Evolutionary conservation across 1,140 invertebrate genomes (phyloP).

Genomic region (Cydia pomonella): DNA sequence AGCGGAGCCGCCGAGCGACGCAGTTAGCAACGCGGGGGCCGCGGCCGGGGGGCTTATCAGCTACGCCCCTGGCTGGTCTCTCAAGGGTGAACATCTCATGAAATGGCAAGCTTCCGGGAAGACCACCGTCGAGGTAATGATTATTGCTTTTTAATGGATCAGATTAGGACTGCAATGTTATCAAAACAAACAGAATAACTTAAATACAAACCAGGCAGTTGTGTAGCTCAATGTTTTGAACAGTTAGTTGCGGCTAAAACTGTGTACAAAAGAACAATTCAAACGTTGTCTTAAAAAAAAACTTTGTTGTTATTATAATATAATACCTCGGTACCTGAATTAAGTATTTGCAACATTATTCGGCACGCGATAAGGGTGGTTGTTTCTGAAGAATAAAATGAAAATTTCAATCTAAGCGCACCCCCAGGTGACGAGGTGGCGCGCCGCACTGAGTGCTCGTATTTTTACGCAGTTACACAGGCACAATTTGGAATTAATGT

Average conservation of each 20-base stretch:
- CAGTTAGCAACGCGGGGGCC: constrained; percentile 45
- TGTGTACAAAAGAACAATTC: too few relatives aligned
- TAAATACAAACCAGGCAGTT: neutral
- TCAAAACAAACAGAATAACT: neutral
- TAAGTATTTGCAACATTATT: constrained; percentile 46
- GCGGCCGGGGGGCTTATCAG: constrained; percentile 70
- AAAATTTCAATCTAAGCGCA: constrained; percentile 75
- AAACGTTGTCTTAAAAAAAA: too few relatives aligned
- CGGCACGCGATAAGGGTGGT: constrained; percentile 51
- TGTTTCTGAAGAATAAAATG: constrained; percentile 67
- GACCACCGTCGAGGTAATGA: constrained; percentile 77
- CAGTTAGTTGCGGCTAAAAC: neutral
- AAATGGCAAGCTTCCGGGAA: constrained; percentile 79
- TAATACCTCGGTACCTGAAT: neutral
- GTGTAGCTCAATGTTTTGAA: neutral
- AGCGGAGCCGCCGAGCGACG: constrained; percentile 52
- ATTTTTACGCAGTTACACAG: too few relatives aligned
- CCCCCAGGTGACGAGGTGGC: constrained; percentile 55
- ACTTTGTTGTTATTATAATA: too few relatives aligned
- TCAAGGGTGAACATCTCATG: constrained; percentile 79
- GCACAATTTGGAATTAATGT: too few relatives aligned
- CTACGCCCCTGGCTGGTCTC: constrained; percentile 79
- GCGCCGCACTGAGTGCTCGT: neutral
- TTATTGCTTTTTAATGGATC: constrained; percentile 37
- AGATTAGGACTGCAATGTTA: neutral